Conservation (phyloP, 2,888 invertebrate genomes). For the Tenthredo amoena region DNA sequence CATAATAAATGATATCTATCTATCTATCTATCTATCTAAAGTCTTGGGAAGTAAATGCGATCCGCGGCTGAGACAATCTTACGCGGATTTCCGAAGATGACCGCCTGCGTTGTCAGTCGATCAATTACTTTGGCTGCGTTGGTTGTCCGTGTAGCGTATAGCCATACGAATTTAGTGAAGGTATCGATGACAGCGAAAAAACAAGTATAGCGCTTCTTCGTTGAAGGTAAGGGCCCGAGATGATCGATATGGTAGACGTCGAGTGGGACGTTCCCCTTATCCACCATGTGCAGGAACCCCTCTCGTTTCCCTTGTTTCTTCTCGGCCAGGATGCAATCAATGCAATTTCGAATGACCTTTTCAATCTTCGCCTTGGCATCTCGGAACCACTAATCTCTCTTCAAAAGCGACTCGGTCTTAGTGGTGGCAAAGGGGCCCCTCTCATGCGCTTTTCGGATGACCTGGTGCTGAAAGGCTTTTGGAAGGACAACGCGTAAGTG, state of each 20-base stretch:
- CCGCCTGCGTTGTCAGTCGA: too few species aligned
- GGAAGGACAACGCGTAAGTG: constrained; percentile 57
- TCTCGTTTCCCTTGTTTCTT: constrained; percentile 56
- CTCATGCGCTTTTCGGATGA: constrained; percentile 57
- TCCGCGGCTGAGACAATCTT: too few species aligned
- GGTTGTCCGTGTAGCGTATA: too few species aligned
- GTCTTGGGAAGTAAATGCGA: too few species aligned
- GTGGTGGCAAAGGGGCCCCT: constrained; percentile 56
- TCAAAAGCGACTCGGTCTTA: constrained; percentile 58
- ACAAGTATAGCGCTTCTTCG: too few species aligned
- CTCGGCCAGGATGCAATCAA: constrained; percentile 57
- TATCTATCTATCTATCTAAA: too few species aligned
- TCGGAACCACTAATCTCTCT: constrained; percentile 56
- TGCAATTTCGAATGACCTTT: constrained; percentile 54
- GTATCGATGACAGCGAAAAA: too few species aligned
- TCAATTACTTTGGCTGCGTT: too few species aligned
- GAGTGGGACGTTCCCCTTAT: constrained; percentile 53
- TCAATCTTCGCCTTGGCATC: constrained; percentile 54
- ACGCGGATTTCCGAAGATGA: too few species aligned
- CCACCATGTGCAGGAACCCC: constrained; percentile 53
- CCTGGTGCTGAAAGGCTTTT: constrained; percentile 50
- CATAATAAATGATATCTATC: too few species aligned
- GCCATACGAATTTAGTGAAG: too few species aligned
- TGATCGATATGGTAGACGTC: background rate
- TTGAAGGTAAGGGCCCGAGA: too few species aligned